These are phyloP conservation scores for Syndactyla subalaris DNA, from an alignment of 2,797 vertebrate genomes.

Conservation along the genomic window DNA sequence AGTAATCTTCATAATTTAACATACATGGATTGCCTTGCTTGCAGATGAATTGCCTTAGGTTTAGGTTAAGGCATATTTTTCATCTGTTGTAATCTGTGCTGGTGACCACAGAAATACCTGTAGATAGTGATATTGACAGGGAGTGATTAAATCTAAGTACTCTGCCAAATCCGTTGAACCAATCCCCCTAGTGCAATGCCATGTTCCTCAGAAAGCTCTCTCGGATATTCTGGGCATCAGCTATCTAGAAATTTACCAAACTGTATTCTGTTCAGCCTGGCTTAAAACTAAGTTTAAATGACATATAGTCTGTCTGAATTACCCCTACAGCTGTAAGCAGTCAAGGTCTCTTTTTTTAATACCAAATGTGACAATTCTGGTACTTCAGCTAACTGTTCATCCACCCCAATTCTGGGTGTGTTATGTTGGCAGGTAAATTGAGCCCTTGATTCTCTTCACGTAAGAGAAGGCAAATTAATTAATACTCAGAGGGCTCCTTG, in stretches of 20 bases:
- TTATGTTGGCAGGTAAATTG: background rate
- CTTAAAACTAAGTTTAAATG: background rate
- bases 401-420: background rate
- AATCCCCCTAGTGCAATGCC: background rate
- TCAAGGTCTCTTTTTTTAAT: background rate
- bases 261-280: background rate
- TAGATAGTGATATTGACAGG: background rate
- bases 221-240: background rate
- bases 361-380: background rate
- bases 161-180: background rate
- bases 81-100: background rate
- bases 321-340: background rate
- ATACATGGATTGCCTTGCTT: background rate
- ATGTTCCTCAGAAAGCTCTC: background rate
- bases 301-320: background rate
- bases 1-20: constrained; percentile 1
- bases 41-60: background rate
- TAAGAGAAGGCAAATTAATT: background rate
- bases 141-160: background rate
- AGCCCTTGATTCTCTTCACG: background rate
- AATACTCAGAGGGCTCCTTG: background rate
- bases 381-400: background rate
- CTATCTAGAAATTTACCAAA: background rate
- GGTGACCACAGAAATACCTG: background rate
- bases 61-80: constrained; percentile 25